These are phyloP conservation scores for Hydrocynus forskahlii DNA, from an alignment of 2,797 vertebrate species.

Conservation along the genomic window DNA sequence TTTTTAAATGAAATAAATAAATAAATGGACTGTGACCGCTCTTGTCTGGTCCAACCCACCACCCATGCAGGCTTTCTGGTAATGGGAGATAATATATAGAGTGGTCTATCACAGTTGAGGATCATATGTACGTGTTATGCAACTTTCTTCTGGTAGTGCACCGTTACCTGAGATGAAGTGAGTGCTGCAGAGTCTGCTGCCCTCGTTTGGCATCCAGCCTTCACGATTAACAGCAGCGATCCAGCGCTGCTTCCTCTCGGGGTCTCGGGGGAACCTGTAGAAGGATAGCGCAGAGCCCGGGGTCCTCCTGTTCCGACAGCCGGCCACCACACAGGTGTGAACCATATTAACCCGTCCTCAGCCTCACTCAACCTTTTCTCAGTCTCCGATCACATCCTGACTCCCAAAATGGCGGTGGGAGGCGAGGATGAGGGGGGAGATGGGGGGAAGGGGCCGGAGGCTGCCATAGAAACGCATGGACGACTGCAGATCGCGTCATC, in stretches of 20 bases:
- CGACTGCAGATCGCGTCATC: slow-evolving; percentile 32
- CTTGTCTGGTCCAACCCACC: background rate
- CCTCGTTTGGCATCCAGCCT: slow-evolving; percentile 79
- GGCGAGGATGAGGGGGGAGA: too few species aligned
- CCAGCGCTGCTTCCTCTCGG: slow-evolving; percentile 80
- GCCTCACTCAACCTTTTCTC: background rate
- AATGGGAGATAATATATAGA: background rate
- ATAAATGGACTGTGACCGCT: background rate
- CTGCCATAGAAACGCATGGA: slow-evolving; percentile 6
- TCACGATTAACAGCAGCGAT: slow-evolving; percentile 78
- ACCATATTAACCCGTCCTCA: slow-evolving; percentile 72
- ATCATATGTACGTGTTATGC: background rate
- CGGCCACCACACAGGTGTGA: slow-evolving; percentile 80
- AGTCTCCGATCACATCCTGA: slow-evolving; percentile 66
- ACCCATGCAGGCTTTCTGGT: background rate
- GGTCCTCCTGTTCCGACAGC: slow-evolving; percentile 79
- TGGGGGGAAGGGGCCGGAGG: too few species aligned
- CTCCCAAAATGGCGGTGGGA: slow-evolving; percentile 80
- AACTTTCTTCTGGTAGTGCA: background rate
- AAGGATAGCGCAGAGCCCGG: slow-evolving; percentile 76
- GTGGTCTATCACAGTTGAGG: background rate
- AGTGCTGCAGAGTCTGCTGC: slow-evolving; percentile 78
- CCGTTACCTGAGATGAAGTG: slow-evolving; percentile 79
- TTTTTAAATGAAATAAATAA: background rate
- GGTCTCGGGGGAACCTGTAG: slow-evolving; percentile 80